Percentiles rank a stretch among this genome's conserved stretches.
Conservation (phyloP, 2,888 invertebrate species). For the Drosophila paracracens region DNA sequence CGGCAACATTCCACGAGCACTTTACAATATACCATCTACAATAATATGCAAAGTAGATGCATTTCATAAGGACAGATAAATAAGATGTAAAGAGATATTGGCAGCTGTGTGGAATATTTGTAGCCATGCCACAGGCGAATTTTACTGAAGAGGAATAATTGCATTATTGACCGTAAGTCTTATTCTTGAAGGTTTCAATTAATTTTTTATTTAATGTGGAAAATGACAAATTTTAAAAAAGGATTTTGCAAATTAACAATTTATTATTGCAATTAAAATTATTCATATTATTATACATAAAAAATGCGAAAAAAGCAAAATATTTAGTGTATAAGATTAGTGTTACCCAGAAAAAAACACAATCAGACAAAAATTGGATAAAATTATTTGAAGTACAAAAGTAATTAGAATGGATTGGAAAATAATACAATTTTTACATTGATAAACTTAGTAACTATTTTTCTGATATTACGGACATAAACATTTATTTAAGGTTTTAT, state of each 20-base stretch:
- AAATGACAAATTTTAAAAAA: background rate
- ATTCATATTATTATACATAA: background rate
- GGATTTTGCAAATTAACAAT: background rate
- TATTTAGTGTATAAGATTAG: no score
- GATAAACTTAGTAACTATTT: background rate
- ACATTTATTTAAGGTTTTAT: background rate
- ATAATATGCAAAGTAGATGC: background rate
- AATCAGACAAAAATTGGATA: background rate
- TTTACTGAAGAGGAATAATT: background rate
- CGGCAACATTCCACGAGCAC: constrained; percentile 49
- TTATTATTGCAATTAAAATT: background rate
- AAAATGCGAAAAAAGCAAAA: no score
- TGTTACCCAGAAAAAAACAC: background rate
- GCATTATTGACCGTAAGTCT: background rate
- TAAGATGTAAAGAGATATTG: background rate
- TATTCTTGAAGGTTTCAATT: background rate
- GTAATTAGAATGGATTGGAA: background rate
- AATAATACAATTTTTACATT: background rate
- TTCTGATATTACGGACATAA: no score
- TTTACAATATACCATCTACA: constrained; percentile 24
- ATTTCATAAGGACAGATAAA: background rate
- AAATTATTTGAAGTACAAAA: no score
- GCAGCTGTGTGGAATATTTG: background rate
- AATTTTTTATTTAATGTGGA: background rate
- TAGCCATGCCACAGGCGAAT: background rate